Evolutionary conservation across 1,140 invertebrate genomes (phyloP).

Genomic region (Chymomyza costata): DNA sequence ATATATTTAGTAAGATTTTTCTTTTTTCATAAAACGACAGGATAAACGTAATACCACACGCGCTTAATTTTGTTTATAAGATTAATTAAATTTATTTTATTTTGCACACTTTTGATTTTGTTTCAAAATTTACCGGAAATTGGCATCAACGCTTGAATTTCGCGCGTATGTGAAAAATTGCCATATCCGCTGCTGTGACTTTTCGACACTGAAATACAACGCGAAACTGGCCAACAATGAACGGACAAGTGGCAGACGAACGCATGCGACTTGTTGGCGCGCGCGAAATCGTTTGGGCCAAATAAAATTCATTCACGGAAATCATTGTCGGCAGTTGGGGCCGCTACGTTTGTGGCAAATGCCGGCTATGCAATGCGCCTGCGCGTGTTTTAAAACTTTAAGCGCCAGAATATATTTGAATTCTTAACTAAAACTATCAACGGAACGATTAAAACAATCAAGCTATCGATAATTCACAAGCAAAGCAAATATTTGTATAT

Average conservation of each 20-base stretch:
- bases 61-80: too few relatives aligned
- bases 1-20: too few relatives aligned
- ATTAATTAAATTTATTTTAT: conserved; percentile 27
- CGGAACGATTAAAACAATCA: too few relatives aligned
- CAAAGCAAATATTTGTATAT: too few relatives aligned
- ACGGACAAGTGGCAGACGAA: conserved; percentile 40
- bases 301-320: conserved; percentile 26
- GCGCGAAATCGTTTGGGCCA: conserved; percentile 47
- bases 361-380: conserved; percentile 42
- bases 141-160: conserved; percentile 46
- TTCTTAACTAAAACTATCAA: too few relatives aligned
- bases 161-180: too few relatives aligned
- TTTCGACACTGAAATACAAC: conserved; percentile 24
- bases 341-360: conserved; percentile 27
- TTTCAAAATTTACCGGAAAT: conserved; percentile 46
- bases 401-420: too few relatives aligned
- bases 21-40: too few relatives aligned
- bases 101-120: conserved; percentile 3
- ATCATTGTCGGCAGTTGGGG: conserved; percentile 15
- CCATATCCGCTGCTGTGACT: conserved; percentile 31
- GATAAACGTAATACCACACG: too few relatives aligned
- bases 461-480: too few relatives aligned
- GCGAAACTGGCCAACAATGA: conserved; percentile 46
- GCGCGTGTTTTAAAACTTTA: conserved; percentile 27
- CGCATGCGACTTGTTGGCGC: conserved; percentile 65